These are phyloP conservation scores for Hylaeus anthracinus DNA, from an alignment of 1,140 invertebrate genomes.

Conservation along the genomic window DNA sequence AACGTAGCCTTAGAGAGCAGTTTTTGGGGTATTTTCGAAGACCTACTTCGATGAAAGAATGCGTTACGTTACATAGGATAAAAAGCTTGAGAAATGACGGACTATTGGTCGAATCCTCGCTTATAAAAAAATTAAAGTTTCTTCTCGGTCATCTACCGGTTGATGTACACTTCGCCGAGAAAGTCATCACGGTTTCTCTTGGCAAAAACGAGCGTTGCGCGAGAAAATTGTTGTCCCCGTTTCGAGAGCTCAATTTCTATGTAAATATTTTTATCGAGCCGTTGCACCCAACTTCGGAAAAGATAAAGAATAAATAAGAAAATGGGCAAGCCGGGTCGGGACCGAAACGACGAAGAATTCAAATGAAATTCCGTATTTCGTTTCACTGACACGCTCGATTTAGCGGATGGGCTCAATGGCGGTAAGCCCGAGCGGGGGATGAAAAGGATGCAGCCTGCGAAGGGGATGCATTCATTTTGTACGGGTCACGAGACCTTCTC, in stretches of 20 bases:
- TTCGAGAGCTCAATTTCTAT: slow-evolving; percentile 10
- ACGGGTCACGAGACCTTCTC: slow-evolving; percentile 74
- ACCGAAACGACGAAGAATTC: slow-evolving; percentile 39
- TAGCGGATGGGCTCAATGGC: slow-evolving; percentile 41
- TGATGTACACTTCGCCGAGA: too few species aligned
- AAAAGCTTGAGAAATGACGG: too few species aligned
- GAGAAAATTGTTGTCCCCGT: slow-evolving; percentile 1
- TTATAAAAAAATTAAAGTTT: too few species aligned
- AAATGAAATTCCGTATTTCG: slow-evolving; percentile 58
- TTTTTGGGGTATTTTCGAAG: too few species aligned
- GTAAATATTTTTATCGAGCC: slow-evolving; percentile 41
- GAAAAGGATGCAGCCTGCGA: slow-evolving; percentile 48
- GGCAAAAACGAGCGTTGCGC: neutral
- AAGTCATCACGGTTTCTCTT: too few species aligned
- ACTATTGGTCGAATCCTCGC: too few species aligned
- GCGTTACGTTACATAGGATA: too few species aligned
- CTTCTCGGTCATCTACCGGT: too few species aligned
- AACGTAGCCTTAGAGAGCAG: too few species aligned
- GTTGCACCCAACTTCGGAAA: slow-evolving; percentile 2
- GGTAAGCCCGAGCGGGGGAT: neutral
- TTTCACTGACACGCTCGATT: slow-evolving; percentile 62
- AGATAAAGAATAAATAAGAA: slow-evolving; percentile 36
- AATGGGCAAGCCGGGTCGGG: neutral
- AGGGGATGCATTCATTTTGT: slow-evolving; percentile 74
- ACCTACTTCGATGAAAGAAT: too few species aligned